Conservation (phyloP, 2,797 vertebrate species). For the Gallinago solitaria region DNA sequence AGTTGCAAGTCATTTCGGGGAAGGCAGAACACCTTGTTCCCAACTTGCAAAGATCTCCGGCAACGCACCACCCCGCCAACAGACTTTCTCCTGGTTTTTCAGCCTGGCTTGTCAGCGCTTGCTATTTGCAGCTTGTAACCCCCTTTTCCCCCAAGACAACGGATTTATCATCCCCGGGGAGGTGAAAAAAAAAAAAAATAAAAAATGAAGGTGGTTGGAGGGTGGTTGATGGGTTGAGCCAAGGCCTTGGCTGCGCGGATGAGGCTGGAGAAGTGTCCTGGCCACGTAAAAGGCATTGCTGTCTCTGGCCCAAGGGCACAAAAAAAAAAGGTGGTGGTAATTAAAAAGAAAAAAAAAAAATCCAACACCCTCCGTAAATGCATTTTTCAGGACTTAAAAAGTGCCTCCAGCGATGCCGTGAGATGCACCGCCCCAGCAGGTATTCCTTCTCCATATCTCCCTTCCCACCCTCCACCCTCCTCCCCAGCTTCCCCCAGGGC, state of each 20-base stretch:
- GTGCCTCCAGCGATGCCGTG: fast-evolving
- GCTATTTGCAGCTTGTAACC: slow-evolving; percentile 21
- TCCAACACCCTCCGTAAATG: neutral
- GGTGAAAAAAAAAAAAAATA: neutral
- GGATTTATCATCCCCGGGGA: neutral
- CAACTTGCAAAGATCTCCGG: neutral
- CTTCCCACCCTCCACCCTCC: neutral
- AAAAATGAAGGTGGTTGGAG: neutral
- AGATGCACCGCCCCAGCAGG: neutral
- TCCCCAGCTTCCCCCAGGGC: neutral
- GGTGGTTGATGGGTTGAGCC: neutral
- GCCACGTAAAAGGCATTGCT: neutral
- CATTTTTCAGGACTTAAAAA: neutral
- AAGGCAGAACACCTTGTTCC: slow-evolving; percentile 20
- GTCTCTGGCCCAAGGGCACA: neutral
- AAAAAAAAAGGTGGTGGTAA: neutral
- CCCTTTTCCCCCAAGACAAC: neutral
- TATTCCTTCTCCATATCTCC: neutral
- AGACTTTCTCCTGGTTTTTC: neutral
- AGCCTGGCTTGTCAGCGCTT: neutral
- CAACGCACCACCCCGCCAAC: neutral
- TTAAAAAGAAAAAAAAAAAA: neutral
- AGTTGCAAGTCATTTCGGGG: neutral
- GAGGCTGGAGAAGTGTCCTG: neutral
- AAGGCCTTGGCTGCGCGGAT: neutral